phyloP scores from a whole-genome alignment of 2,797 vertebrate species.

The Sparus aurata region DNA sequence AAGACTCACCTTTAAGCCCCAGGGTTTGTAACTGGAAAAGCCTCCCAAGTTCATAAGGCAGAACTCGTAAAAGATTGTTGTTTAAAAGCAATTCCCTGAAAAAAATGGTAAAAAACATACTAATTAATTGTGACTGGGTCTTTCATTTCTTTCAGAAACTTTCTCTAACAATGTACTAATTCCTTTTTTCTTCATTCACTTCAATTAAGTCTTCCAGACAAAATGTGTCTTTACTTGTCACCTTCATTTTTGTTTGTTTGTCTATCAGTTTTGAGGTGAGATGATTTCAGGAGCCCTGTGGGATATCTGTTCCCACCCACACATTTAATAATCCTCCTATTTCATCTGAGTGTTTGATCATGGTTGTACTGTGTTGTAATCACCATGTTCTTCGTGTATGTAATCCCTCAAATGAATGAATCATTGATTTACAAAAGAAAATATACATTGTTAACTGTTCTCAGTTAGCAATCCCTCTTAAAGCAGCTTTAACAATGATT shows the following conservation, averaged over 20 bases:
- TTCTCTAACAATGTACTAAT: not conserved
- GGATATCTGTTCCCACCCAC: not conserved
- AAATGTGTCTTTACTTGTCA: constrained; percentile 6
- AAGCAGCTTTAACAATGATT: too few species aligned
- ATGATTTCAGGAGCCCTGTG: not conserved
- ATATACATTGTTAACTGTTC: not conserved
- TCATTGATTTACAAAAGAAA: not conserved
- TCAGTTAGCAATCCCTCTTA: too few species aligned
- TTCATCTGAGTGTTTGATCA: constrained; percentile 4
- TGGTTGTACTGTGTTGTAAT: not conserved
- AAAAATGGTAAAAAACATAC: constrained; percentile 9
- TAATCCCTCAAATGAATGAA: not conserved
- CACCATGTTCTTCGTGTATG: not conserved
- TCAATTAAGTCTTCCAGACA: not conserved
- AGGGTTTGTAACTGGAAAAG: constrained; percentile 98
- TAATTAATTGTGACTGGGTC: not conserved
- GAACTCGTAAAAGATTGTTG: constrained; percentile 99
- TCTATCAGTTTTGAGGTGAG: not conserved
- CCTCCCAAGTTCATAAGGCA: constrained; percentile 99
- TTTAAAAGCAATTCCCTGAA: constrained; percentile 99
- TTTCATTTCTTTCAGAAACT: not conserved
- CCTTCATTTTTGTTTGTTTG: not conserved
- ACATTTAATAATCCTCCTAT: not conserved
- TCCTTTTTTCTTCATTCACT: not conserved
- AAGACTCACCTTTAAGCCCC: constrained; percentile 93